Percentiles rank a stretch among this genome's conserved stretches.
Evolutionary conservation across 2,888 invertebrate species (phyloP).

Genomic region (Calameuta pallipes): DNA sequence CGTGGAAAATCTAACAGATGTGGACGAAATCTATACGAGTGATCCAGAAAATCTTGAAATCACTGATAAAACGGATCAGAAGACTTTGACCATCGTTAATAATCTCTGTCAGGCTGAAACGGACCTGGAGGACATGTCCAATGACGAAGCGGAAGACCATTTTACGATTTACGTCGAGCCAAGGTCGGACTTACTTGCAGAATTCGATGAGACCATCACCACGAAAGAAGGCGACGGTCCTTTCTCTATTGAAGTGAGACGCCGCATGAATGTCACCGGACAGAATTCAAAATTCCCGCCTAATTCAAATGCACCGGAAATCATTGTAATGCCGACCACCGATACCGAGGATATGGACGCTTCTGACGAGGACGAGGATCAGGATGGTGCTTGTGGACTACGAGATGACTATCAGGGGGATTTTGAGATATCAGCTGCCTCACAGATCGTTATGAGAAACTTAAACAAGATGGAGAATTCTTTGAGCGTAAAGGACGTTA

Average conservation of each 20-base stretch:
- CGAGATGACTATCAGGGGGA: slow-evolving; percentile 41
- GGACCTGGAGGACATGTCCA: slow-evolving; percentile 58
- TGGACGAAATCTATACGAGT: slow-evolving; percentile 60
- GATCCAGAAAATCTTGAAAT: slow-evolving; percentile 44
- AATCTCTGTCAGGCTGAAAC: slow-evolving; percentile 51
- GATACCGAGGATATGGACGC: slow-evolving; percentile 61
- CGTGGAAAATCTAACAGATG: slow-evolving; percentile 56
- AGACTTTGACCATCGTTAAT: slow-evolving; percentile 39
- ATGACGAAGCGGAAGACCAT: slow-evolving; percentile 49
- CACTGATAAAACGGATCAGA: slow-evolving; percentile 14
- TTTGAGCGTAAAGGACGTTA: slow-evolving; percentile 40
- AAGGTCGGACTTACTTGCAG: slow-evolving; percentile 51
- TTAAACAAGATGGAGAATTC: slow-evolving; percentile 52
- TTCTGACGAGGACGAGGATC: slow-evolving; percentile 59
- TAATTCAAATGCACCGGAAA: slow-evolving; percentile 32
- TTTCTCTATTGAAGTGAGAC: slow-evolving; percentile 59
- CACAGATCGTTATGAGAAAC: slow-evolving; percentile 57
- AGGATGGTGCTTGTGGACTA: slow-evolving; percentile 47
- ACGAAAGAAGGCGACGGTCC: slow-evolving; percentile 63
- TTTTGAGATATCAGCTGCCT: slow-evolving; percentile 49
- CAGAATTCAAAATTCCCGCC: slow-evolving; percentile 11
- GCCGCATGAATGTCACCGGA: slow-evolving; percentile 43
- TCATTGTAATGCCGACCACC: slow-evolving; percentile 47
- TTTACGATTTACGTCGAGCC: slow-evolving; percentile 46
- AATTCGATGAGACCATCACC: slow-evolving; percentile 57